These are phyloP conservation scores for Cyanoderma ruficeps DNA, from an alignment of 2,113 vertebrate species.

Conservation along the genomic window DNA sequence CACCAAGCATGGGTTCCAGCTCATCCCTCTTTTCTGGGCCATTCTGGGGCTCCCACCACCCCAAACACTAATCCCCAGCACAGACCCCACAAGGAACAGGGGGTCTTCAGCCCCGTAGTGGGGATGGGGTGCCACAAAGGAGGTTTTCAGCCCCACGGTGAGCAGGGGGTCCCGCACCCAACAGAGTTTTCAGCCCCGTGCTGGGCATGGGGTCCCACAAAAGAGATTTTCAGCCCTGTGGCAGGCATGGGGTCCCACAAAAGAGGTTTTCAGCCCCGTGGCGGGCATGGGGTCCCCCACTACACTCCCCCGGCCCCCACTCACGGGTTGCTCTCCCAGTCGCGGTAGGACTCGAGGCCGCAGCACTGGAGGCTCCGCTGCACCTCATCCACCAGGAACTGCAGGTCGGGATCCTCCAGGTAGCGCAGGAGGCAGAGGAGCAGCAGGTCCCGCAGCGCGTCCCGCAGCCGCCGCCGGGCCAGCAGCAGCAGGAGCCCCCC, in stretches of 20 bases:
- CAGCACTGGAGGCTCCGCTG: constrained; percentile 88
- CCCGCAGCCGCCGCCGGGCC: constrained; percentile 70
- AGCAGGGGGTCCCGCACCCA: fast-evolving
- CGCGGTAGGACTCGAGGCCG: constrained; percentile 82
- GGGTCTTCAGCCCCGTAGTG: fast-evolving
- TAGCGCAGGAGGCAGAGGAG: constrained; percentile 81
- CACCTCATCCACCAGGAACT: constrained; percentile 88
- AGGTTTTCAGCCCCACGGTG: fast-evolving
- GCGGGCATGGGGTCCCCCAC: fast-evolving
- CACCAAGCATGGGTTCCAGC: fast-evolving
- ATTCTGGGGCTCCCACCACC: background rate
- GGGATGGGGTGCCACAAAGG: background rate
- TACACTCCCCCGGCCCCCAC: background rate
- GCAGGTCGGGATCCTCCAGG: constrained; percentile 86
- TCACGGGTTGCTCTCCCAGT: constrained; percentile 91
- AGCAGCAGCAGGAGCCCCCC: constrained; percentile 72
- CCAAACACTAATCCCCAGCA: fast-evolving
- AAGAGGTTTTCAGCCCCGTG: no score
- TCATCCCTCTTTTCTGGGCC: background rate
- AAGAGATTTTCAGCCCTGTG: no score
- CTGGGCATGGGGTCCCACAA: background rate
- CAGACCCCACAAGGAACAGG: fast-evolving
- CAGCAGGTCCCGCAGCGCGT: constrained; percentile 71
- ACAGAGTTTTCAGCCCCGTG: background rate
- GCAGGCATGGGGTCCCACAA: no score